A percentile compares a stretch with the other conserved stretches of the same genome.
Conservation (phyloP, 92 coral and sea anemone species). For the Bergia sp. region DNA sequence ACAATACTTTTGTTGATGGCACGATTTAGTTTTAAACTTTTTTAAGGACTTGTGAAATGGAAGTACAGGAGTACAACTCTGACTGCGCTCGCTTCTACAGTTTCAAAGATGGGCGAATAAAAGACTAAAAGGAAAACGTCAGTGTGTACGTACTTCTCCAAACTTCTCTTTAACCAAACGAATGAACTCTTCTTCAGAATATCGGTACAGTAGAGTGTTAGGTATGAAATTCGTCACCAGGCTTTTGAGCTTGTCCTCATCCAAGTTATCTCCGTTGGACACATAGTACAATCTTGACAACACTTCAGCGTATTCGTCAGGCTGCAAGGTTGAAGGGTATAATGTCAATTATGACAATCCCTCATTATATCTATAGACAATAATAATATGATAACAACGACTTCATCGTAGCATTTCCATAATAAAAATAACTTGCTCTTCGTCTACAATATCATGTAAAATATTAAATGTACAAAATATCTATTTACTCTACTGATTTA, state of each 20-base stretch:
- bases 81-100: too few relatives aligned
- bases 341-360: too few relatives aligned
- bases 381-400: neutral
- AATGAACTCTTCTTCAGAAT: conserved; percentile 54
- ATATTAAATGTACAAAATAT: too few relatives aligned
- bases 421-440: too few relatives aligned
- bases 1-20: too few relatives aligned
- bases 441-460: too few relatives aligned
- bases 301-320: conserved; percentile 69
- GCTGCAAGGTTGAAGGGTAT: conserved; percentile 43
- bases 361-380: neutral
- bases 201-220: conserved; percentile 12
- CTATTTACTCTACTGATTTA: too few relatives aligned
- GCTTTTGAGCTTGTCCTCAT: conserved; percentile 55
- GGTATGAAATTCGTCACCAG: conserved; percentile 53
- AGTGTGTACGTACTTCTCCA: conserved; percentile 47
- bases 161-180: conserved; percentile 42
- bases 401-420: too few relatives aligned
- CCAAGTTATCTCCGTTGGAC: conserved; percentile 73
- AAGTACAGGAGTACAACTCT: too few relatives aligned
- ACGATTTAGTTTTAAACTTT: too few relatives aligned
- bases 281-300: conserved; percentile 78
- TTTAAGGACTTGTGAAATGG: too few relatives aligned
- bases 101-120: neutral
- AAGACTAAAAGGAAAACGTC: neutral